Conservation (phyloP, 2,113 vertebrate genomes). For the Fregetta grallaria region DNA sequence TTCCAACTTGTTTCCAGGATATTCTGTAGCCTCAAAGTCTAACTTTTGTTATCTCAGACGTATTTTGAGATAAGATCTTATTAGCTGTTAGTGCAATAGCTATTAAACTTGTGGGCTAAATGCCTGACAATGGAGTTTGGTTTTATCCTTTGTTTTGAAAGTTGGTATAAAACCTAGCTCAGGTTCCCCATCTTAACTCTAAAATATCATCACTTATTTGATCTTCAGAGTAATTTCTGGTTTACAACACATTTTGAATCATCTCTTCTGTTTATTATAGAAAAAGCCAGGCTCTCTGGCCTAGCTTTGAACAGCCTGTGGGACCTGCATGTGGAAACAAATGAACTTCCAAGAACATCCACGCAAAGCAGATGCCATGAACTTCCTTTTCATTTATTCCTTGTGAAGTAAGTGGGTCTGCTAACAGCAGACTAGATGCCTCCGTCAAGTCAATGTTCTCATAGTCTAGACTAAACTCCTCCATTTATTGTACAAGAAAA, state of each 20-base stretch:
- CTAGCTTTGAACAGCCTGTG: neutral
- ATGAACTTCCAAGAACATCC: neutral
- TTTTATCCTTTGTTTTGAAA: neutral
- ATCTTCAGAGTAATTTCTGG: neutral
- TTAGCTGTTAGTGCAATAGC: neutral
- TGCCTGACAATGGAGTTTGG: neutral
- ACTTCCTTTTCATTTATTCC: neutral
- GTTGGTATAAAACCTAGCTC: neutral
- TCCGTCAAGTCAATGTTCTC: neutral
- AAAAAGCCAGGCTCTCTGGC: neutral
- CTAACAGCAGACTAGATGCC: neutral
- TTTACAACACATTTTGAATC: neutral
- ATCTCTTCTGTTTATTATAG: neutral
- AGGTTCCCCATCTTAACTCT: neutral
- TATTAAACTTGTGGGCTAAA: neutral
- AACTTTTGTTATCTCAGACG: neutral
- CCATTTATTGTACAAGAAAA: neutral
- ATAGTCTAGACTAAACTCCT: neutral
- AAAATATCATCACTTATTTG: neutral
- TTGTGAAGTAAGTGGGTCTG: neutral
- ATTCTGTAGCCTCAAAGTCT: neutral
- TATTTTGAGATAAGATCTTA: neutral
- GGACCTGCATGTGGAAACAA: neutral
- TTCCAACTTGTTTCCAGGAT: neutral
- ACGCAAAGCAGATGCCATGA: neutral